Evolutionary conservation across 2,888 invertebrate species (phyloP).

Genomic region (Galerucella calmariensis): DNA sequence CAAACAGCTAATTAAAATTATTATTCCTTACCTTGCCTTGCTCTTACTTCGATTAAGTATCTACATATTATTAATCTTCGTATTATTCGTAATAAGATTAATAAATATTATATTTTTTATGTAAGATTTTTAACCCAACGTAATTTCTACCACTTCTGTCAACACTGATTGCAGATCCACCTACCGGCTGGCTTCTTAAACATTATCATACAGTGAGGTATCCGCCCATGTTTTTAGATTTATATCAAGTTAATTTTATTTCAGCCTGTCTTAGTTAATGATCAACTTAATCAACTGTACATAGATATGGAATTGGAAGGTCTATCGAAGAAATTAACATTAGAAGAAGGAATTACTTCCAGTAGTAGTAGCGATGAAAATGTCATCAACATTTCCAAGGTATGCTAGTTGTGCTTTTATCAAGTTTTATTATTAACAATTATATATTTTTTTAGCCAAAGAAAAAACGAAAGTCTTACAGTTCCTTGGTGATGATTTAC

Average conservation of each 20-base stretch:
- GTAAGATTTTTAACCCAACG: no score
- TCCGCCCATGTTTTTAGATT: background rate
- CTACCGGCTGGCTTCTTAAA: no score
- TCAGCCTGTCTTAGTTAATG: slow-evolving; percentile 77
- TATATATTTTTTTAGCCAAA: slow-evolving; percentile 59
- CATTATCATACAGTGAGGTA: no score
- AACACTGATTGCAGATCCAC: no score
- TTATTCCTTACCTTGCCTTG: no score
- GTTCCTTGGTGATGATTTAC: slow-evolving; percentile 74
- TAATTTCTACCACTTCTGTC: no score
- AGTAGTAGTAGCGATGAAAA: slow-evolving; percentile 64
- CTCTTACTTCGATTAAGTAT: no score
- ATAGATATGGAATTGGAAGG: slow-evolving; percentile 76
- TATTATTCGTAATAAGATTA: no score
- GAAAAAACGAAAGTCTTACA: slow-evolving; percentile 67
- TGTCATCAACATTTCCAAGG: slow-evolving; percentile 55
- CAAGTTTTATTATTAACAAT: slow-evolving; percentile 14
- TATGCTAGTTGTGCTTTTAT: slow-evolving; percentile 37
- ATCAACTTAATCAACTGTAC: slow-evolving; percentile 78
- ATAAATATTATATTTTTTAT: no score
- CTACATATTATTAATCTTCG: no score
- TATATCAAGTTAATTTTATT: slow-evolving; percentile 42
- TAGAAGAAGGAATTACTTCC: slow-evolving; percentile 73
- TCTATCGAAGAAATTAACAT: slow-evolving; percentile 68
- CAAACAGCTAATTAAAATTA: no score